A percentile compares a stretch with the other conserved stretches of the same genome.
Evolutionary conservation across 1,140 invertebrate species (phyloP).

Genomic region (Caenorhabditis remanei): DNA sequence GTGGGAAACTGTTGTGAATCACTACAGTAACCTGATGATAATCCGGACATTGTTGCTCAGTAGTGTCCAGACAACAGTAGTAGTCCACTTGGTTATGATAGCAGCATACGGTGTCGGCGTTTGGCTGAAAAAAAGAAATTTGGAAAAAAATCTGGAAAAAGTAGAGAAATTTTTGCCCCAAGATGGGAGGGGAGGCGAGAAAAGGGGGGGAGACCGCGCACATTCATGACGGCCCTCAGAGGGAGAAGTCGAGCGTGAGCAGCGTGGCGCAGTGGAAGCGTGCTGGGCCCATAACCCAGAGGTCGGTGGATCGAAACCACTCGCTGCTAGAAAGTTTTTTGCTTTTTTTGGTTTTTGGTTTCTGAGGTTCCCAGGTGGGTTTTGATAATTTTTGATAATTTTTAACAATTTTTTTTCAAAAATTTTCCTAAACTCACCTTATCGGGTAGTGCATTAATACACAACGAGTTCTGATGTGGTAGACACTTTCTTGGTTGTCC

Average conservation of each 20-base stretch:
- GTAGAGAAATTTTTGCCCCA: too few relatives aligned
- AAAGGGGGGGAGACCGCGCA: too few relatives aligned
- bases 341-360: too few relatives aligned
- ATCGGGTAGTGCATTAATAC: slow-evolving; percentile 76
- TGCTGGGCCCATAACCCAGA: slow-evolving; percentile 97
- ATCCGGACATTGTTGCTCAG: slow-evolving; percentile 48
- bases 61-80: slow-evolving; percentile 76
- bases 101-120: slow-evolving; percentile 74
- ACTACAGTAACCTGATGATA: slow-evolving; percentile 73
- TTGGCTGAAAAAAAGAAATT: slow-evolving; percentile 66
- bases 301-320: slow-evolving; percentile 95
- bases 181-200: too few relatives aligned
- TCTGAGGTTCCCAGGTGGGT: background rate
- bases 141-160: background rate
- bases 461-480: slow-evolving; percentile 75
- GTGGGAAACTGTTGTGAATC: slow-evolving; percentile 77
- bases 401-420: slow-evolving; percentile 12
- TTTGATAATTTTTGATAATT: background rate
- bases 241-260: slow-evolving; percentile 79
- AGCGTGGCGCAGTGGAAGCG: slow-evolving; percentile 97
- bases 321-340: slow-evolving; percentile 84
- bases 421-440: slow-evolving; percentile 61
- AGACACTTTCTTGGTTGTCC: slow-evolving; percentile 76
- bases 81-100: slow-evolving; percentile 78
- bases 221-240: too few relatives aligned